phyloP scores from a whole-genome alignment of 2,888 invertebrate species.

The Apodemia hepburni region DNA sequence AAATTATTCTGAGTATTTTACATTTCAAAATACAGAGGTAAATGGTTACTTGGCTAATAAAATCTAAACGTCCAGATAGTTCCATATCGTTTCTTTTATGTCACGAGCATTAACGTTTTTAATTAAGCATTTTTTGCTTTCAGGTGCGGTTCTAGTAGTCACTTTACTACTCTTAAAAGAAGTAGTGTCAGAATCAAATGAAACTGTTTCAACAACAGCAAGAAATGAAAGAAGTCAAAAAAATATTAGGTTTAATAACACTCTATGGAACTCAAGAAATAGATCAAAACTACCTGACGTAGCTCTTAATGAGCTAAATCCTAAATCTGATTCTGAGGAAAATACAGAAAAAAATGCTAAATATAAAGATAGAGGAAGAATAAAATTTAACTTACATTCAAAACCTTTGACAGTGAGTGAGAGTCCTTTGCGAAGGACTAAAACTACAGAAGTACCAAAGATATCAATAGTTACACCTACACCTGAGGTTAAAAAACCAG shows the following conservation, averaged over 20 bases:
- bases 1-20: too few relatives aligned
- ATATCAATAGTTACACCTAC: slow-evolving; percentile 66
- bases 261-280: slow-evolving; percentile 43
- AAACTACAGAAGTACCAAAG: slow-evolving; percentile 47
- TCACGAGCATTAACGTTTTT: background rate
- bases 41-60: too few relatives aligned
- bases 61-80: too few relatives aligned
- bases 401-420: slow-evolving; percentile 53
- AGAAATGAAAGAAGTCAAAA: slow-evolving; percentile 49
- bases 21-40: too few relatives aligned
- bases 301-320: slow-evolving; percentile 63
- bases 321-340: slow-evolving; percentile 66
- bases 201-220: slow-evolving; percentile 48
- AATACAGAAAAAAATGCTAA: slow-evolving; percentile 70
- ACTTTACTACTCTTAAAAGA: slow-evolving; percentile 63
- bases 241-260: slow-evolving; percentile 40
- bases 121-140: slow-evolving; percentile 35
- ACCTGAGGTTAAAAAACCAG: slow-evolving; percentile 59
- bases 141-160: slow-evolving; percentile 74
- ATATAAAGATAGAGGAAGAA: slow-evolving; percentile 70
- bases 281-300: slow-evolving; percentile 53
- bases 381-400: slow-evolving; percentile 47
- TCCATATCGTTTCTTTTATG: too few relatives aligned
- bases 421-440: slow-evolving; percentile 43
- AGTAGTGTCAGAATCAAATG: slow-evolving; percentile 54